These are phyloP conservation scores for Laspeyria flexula DNA, from an alignment of 2,888 invertebrate species.

Conservation along the genomic window DNA sequence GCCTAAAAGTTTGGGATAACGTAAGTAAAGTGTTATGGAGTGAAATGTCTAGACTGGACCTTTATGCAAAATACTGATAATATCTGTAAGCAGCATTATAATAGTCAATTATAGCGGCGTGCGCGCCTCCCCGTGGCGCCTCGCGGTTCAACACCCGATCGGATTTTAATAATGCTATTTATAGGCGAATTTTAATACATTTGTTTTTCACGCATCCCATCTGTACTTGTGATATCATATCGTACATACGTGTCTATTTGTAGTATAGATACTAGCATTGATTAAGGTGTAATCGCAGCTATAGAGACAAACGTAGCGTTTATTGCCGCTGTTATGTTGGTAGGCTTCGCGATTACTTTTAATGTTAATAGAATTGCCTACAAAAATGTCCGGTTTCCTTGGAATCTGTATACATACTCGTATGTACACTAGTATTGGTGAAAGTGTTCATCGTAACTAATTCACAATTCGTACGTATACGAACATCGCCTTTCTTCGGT, in stretches of 20 bases:
- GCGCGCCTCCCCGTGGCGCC: constrained; percentile 56
- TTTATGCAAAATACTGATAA: constrained; percentile 36
- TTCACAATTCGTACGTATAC: too few species aligned
- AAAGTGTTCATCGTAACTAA: too few species aligned
- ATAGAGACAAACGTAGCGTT: neutral
- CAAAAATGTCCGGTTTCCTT: too few species aligned
- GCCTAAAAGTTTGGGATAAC: neutral
- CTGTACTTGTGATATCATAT: constrained; percentile 38
- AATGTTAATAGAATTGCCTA: neutral
- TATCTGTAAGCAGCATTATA: constrained; percentile 38
- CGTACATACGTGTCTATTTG: constrained; percentile 1
- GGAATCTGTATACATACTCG: too few species aligned
- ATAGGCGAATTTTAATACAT: constrained; percentile 62
- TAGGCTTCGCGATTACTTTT: neutral
- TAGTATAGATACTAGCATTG: neutral
- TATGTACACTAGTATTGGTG: too few species aligned
- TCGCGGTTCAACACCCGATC: constrained; percentile 69
- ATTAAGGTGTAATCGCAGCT: neutral
- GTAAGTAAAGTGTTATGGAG: constrained; percentile 10
- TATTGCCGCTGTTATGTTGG: neutral
- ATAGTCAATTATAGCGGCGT: constrained; percentile 44
- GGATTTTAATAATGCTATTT: constrained; percentile 69
- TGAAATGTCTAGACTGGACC: constrained; percentile 18
- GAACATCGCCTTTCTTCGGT: too few species aligned
- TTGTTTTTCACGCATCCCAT: constrained; percentile 50